Base-by-base conservation (phyloP, 1,140 invertebrate species). In the Lysiphlebus fabarum region DNA sequence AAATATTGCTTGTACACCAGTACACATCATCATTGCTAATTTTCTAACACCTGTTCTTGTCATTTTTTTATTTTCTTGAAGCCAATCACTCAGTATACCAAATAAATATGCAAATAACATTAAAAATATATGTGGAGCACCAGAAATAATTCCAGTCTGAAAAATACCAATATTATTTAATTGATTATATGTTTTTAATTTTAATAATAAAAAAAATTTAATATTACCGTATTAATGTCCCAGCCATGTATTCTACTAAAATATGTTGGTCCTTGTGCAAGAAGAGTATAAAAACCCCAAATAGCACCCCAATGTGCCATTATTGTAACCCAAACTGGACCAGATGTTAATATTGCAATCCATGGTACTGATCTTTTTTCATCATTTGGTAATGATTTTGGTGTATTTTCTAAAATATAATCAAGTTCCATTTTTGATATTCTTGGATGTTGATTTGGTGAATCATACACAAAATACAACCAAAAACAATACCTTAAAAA, bases 221-320 rank as follows among this genome's bases (percentile, higher is more conserved):
- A n/a, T n/a, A n/a, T n/a, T 77, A 94, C 92, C 68, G 85, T 80
- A 71, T 85, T 82, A 14, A 95, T 87, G 64, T 91, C 84, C 82
- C 89, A 92, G 58, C 91, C 87, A 55, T 95, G 86, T 38, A 95
- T 86, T 64, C 89, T 85, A 58, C 87, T 88, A 69, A 96, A 87
- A 71, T 94, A 96, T 0, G 88, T 90, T 0, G 94, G 94, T 0
- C 91, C 82, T 65, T 92, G 87, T 1, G 90, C 91, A 71, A 95
- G 85, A 51, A 95, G 77, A 0, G 90, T 95, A 60, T 93, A 90
- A 40, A 93, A 84, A 3, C 90, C 90, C 91, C 92, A 96, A 65
- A 90, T 86, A 47, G 86, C 85, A 9, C 90, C 88, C 81, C 89
- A 89, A 70, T 96, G 90, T 1, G 87, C 85, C 1, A 88, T 68